Base-by-base conservation (phyloP, 2,113 vertebrate genomes). In the Lophura nycthemera region DNA sequence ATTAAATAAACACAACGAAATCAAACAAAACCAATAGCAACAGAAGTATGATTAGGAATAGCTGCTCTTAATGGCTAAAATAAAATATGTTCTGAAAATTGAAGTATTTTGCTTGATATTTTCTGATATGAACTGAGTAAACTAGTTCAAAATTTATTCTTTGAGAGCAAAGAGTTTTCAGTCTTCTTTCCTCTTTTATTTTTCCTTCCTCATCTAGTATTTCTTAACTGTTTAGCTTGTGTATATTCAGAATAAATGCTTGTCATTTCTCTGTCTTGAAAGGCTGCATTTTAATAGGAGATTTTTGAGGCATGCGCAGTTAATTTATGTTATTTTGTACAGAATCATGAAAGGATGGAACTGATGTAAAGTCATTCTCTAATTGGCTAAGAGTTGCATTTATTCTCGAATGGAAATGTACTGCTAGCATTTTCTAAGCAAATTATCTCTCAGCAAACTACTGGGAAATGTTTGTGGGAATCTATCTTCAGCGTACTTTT, bases 381-480 rank as follows among this genome's bases (percentile, higher is more conserved):
- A 80, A 80, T 73, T 86, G 81, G 34, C 25, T 56, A 82, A 87
- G 13, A 64, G 8, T 83, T 87, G 32, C 78, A 60, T 24, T 77
- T 76, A 59, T 83, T 86, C 77, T 78, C 40, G 7, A 88, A 47
- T 52, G 24, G 61, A 84, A 87, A 56, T 1, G 1, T 60, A 63
- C 63, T 72, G 27, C 72, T 77, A 74, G 60, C 57, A 66, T 91
- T 95, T 92, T 56, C 45, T 83, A 74, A 93, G 59, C 20, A 80
- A 88, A 76, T 63, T 70, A 57, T 76, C 63, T 40, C 67, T 45
- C 1, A 1, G 27, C 32, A 74, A 79, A 75, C 59, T 75, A 12
- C 57, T 81, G 72, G 38, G 42, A 90, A 72, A 83, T 61, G 16
- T 34, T 71, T 78, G 69, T 56, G 24, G 57, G 21, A 72, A 71